These are phyloP conservation scores for Hirudinaria manillensis DNA, from an alignment of 2,888 invertebrate species.

Conservation along the genomic window DNA sequence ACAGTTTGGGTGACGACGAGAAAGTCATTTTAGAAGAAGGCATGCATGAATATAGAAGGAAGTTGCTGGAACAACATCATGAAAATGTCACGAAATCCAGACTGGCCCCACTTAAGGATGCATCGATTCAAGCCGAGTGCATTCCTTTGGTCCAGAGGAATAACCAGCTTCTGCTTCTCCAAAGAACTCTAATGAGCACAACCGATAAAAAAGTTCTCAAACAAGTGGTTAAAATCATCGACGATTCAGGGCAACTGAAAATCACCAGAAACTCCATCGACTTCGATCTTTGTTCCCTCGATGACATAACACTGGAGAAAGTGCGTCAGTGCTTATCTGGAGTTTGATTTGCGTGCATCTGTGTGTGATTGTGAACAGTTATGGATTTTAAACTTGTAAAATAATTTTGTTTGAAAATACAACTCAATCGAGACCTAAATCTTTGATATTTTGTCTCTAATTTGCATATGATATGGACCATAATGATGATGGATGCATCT, in stretches of 20 bases:
- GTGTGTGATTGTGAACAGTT: too few relatives aligned
- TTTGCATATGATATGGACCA: constrained; percentile 7
- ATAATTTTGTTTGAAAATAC: neutral
- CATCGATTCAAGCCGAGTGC: neutral
- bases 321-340: constrained; percentile 26
- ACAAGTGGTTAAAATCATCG: constrained; percentile 78
- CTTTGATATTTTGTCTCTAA: neutral
- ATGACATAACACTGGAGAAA: constrained; percentile 56
- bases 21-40: constrained; percentile 11
- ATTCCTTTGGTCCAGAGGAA: neutral
- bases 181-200: constrained; percentile 79
- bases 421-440: neutral
- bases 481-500: neutral
- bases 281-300: constrained; percentile 80
- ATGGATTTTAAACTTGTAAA: too few relatives aligned
- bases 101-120: neutral
- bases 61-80: neutral
- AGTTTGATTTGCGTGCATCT: neutral
- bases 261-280: constrained; percentile 82
- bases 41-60: neutral
- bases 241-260: constrained; percentile 76
- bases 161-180: constrained; percentile 65
- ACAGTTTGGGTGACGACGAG: constrained; percentile 31
- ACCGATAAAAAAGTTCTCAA: constrained; percentile 72
- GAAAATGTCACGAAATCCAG: neutral